Conservation (phyloP, 2,888 invertebrate genomes). For the Physocephala rufipes region DNA sequence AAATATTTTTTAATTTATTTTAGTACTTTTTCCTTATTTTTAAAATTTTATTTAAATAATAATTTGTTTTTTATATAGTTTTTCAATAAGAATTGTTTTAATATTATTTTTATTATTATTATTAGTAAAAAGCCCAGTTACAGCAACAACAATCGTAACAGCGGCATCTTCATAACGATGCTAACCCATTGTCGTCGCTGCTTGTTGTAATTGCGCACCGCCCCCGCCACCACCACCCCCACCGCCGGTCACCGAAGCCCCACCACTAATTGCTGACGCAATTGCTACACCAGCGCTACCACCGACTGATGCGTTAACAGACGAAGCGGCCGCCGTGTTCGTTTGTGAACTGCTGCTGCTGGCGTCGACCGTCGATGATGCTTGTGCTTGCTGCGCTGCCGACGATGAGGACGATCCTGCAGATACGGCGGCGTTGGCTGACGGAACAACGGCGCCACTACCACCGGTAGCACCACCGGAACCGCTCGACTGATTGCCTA, state of each 20-base stretch:
- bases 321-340: conserved; percentile 39
- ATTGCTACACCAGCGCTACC: too few species aligned
- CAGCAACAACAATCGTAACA: conserved; percentile 41
- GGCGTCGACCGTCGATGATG: conserved; percentile 31
- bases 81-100: conserved; percentile 39
- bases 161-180: too few species aligned
- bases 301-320: conserved; percentile 12
- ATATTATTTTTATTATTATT: conserved; percentile 27
- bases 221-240: conserved; percentile 43
- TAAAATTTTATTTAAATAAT: conserved; percentile 41
- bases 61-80: conserved; percentile 41
- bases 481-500: conserved; percentile 50
- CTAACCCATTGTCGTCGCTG: conserved; percentile 64
- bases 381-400: conserved; percentile 40
- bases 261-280: conserved; percentile 40
- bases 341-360: conserved; percentile 41
- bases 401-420: conserved; percentile 42
- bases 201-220: conserved; percentile 52
- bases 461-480: conserved; percentile 45
- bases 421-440: conserved; percentile 45
- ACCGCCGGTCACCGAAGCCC: conserved; percentile 44
- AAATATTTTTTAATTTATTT: too few species aligned
- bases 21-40: conserved; percentile 38
- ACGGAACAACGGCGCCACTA: conserved; percentile 42
- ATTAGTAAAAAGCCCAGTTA: conserved; percentile 43